Conservation (phyloP, 35 echinoderm and acorn worm genomes). For the Apostichopus japonicus region DNA sequence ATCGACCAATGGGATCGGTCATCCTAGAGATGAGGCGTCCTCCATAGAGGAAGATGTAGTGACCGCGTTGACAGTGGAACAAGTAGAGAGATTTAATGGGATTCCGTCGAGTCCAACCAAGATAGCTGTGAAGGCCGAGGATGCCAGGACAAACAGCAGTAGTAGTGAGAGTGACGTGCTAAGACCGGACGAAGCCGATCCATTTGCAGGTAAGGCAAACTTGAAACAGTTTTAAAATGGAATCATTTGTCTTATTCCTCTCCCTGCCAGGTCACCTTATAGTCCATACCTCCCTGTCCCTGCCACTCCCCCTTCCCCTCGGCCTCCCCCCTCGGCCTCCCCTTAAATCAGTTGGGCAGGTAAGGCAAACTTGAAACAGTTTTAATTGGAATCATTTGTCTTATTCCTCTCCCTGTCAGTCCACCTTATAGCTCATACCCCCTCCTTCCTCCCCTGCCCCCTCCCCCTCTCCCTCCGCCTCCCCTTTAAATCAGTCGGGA, state of each 20-base stretch:
- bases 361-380: too few species aligned
- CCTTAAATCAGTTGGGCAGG: conserved; percentile 66
- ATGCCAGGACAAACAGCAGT: conserved; percentile 49
- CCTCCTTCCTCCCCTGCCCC: too few species aligned
- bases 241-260: too few species aligned
- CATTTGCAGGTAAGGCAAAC: conserved; percentile 85
- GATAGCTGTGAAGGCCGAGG: conserved; percentile 24
- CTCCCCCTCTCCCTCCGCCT: too few species aligned
- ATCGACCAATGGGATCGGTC: neutral
- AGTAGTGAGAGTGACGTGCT: conserved; percentile 76
- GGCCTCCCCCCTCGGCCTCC: too few species aligned
- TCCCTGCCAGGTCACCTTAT: too few species aligned
- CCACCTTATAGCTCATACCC: too few species aligned
- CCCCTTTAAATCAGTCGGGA: neutral
- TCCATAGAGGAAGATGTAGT: neutral
- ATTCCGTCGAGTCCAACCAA: conserved; percentile 30
- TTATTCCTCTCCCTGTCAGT: too few species aligned
- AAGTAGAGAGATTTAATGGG: conserved; percentile 20
- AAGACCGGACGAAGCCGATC: conserved; percentile 75
- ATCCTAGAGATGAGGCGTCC: neutral
- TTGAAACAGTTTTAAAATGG: too few species aligned
- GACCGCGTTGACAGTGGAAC: neutral
- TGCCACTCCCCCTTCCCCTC: too few species aligned
- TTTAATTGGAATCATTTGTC: too few species aligned
- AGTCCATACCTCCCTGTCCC: too few species aligned